phyloP scores from a whole-genome alignment of 2,888 invertebrate genomes.

The Piscicola geometra region DNA sequence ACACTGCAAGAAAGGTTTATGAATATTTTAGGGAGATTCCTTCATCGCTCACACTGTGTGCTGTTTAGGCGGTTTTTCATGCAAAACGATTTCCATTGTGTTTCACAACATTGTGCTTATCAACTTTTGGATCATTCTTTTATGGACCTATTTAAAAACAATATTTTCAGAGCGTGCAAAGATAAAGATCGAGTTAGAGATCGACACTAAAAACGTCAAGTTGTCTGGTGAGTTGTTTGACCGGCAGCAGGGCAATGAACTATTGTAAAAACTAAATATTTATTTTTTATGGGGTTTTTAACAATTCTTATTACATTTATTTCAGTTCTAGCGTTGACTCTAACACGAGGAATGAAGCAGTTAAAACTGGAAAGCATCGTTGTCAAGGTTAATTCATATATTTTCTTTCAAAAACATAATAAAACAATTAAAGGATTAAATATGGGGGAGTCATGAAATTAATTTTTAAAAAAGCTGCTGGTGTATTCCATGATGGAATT shows the following conservation, averaged over 20 bases:
- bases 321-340: background rate
- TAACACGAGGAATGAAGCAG: too few relatives aligned
- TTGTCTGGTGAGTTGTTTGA: background rate
- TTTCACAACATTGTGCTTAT: too few relatives aligned
- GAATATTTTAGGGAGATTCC: too few relatives aligned
- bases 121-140: too few relatives aligned
- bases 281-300: background rate
- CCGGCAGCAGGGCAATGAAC: background rate
- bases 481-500: background rate
- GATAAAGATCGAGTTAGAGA: conserved; percentile 5
- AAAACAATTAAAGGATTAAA: too few relatives aligned
- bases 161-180: background rate
- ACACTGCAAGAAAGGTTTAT: background rate
- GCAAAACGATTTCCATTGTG: too few relatives aligned
- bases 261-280: background rate
- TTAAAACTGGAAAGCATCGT: too few relatives aligned
- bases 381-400: too few relatives aligned
- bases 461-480: background rate
- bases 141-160: background rate
- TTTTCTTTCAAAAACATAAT: too few relatives aligned
- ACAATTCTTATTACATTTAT: background rate
- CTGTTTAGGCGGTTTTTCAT: too few relatives aligned
- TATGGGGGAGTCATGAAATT: too few relatives aligned
- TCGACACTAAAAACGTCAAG: conserved; percentile 8
- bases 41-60: too few relatives aligned